Evolutionary conservation across 2,888 invertebrate genomes (phyloP), one percentile per base, ranked within the genome.

Genomic region (Ephialtes manifestator): DNA sequence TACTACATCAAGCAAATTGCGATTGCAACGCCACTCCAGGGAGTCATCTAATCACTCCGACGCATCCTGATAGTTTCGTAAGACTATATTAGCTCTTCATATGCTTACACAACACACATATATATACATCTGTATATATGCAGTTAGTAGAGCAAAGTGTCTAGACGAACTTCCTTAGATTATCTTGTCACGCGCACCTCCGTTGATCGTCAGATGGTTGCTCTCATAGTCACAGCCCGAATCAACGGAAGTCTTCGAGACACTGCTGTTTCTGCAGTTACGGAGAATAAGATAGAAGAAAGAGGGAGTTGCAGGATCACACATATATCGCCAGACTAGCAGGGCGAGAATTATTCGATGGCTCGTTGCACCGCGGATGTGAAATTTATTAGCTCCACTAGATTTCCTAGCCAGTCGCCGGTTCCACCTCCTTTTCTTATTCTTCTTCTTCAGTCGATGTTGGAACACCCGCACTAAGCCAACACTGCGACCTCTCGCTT

Each of bases 301-400:
- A 46, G 39, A 48, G 46, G 51, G 60, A 72, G 63, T 82, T 72
- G n/a, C 58, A 28, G 15, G 82, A 76, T 67, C 65, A 63, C 71
- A 72, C 80, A 63, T 84, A 78, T 85, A 84, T 85, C 83, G 82
- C 53, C 24, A 24, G 18, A 18, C 67, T 67, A 68, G 24, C 58
- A 78, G 18, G 31, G 46, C 53, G 53, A 80, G 85, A 86, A 88
- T 86, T 87, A 86, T 76, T 85, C 75, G 83, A 82, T 77, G 84
- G 86, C 83, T 88, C 86, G 86, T 87, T 87, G 86, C 85, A 79
- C 71, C 81, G 71, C 89, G 87, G 88, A 87, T 88, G 87, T 77
- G 76, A 88, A 88, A 89, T 89, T 89, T 88, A 89, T 89, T 89
- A 86, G 87, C 83, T 87, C 88, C 75, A 75, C 80, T 78, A 71